Evolutionary conservation across 2,888 invertebrate species (phyloP), one percentile per base, ranked within the genome.

Genomic region (Opisthograptis luteolata): DNA sequence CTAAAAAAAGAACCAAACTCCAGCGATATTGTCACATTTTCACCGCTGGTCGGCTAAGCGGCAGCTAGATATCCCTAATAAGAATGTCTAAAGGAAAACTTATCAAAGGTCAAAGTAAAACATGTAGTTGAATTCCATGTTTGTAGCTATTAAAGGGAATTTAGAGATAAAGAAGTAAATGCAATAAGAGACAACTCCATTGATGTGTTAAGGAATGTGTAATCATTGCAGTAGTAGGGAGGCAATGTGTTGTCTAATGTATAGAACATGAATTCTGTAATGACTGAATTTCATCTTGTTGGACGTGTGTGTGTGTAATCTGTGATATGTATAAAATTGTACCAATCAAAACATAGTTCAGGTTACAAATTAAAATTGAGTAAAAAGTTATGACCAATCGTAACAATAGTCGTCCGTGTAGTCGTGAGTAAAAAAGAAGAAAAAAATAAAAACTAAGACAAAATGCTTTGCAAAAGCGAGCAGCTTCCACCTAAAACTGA

Each of bases 401-500:
- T 61, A 58, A 54, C 40, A 57, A 64, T 47, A 59, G 62, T 65
- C 53, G 66, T 67, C 62, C 55, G 66, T 73, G 59, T 62, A 56
- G 68, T 73, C 70, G 68, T 75, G 70, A 72, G 76, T 79, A 62
- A 68, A 68, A 66, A 65, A 70, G 62, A 69, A 73, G 70, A 68
- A 72, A 74, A 73, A 71, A 43, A 48, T 19, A 9, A 35, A 48
- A 51, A 71, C 64, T 75, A 79, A 76, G 76, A 78, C 73, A 85
- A 83, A 87, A 88, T 86, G 87, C 86, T 87, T 87, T 84, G 87
- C 87, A 84, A 83, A 87, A 90, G 89, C 89, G 84, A 87, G 84
- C 84, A 88, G 85, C 82, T 82, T 84, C 87, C 87, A 84, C 86
- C 87, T 87, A 87, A 82, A 82, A 82, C 73, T 76, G 84, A 81